Evolutionary conservation across 1,140 invertebrate species (phyloP).

Genomic region (Plectus sambesii): DNA sequence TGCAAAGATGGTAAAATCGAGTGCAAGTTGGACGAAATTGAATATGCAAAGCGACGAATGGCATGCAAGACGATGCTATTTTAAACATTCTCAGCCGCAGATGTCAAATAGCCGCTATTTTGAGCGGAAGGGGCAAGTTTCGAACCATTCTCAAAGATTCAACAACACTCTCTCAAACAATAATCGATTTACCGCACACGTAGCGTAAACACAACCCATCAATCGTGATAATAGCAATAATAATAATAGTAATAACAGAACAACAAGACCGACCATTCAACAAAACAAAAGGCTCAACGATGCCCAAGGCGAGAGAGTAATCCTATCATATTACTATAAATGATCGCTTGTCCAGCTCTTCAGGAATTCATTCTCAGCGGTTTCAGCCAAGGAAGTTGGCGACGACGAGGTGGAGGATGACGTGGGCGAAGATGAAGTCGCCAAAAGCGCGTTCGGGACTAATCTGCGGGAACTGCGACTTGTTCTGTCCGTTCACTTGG

Average conservation of each 20-base stretch:
- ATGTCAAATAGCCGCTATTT: too few relatives aligned
- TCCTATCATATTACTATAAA: too few relatives aligned
- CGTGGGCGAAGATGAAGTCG: conserved; percentile 95
- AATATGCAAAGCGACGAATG: too few relatives aligned
- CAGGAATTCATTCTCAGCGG: background rate
- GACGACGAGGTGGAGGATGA: conserved; percentile 89
- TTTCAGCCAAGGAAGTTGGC: conserved; percentile 96
- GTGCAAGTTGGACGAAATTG: too few relatives aligned
- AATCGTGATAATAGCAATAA: conserved; percentile 4
- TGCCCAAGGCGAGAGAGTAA: too few relatives aligned
- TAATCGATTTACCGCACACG: background rate
- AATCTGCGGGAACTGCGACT: conserved; percentile 74
- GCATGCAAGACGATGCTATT: too few relatives aligned
- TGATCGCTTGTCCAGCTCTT: too few relatives aligned
- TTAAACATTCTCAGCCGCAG: too few relatives aligned
- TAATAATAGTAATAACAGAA: background rate
- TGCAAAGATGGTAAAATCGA: too few relatives aligned
- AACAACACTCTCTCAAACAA: too few relatives aligned
- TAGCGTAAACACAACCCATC: conserved; percentile 3
- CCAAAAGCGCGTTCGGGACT: conserved; percentile 93
- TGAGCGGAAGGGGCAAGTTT: too few relatives aligned
- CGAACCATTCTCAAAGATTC: too few relatives aligned
- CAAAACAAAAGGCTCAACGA: conserved; percentile 17
- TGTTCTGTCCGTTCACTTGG: conserved; percentile 95
- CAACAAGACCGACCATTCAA: conserved; percentile 12